phyloP scores from a whole-genome alignment of 2,888 invertebrate genomes.

The Eudasyphora cyanicolor region DNA sequence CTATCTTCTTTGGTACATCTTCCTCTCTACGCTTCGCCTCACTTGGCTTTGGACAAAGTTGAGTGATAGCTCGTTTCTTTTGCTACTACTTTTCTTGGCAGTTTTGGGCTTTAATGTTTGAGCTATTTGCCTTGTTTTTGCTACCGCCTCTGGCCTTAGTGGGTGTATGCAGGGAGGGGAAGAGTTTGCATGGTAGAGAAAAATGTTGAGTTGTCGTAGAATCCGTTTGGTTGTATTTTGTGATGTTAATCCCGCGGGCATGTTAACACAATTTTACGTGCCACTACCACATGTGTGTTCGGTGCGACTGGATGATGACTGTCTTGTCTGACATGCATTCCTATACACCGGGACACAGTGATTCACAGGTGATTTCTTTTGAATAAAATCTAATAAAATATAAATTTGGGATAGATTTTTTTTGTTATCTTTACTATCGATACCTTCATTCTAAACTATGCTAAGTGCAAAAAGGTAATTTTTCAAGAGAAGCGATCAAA shows the following conservation, averaged over 20 bases:
- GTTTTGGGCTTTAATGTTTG: constrained; percentile 9
- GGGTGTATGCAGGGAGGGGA: background rate
- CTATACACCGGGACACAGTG: background rate
- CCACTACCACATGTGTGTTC: constrained; percentile 56
- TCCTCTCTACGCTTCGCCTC: too few relatives aligned
- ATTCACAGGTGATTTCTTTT: background rate
- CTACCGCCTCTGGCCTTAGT: background rate
- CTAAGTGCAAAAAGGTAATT: too few relatives aligned
- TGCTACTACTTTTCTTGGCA: constrained; percentile 29
- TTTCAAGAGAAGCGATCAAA: too few relatives aligned
- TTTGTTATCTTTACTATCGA: too few relatives aligned
- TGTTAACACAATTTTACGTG: constrained; percentile 67
- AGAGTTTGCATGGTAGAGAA: background rate
- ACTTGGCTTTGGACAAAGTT: constrained; percentile 12
- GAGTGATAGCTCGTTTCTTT: constrained; percentile 35
- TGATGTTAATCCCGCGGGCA: constrained; percentile 67
- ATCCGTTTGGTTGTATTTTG: constrained; percentile 46
- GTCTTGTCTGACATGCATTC: constrained; percentile 13
- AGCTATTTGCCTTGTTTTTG: background rate
- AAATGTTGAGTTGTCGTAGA: constrained; percentile 20
- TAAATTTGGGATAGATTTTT: too few relatives aligned
- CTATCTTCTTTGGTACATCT: constrained; percentile 23
- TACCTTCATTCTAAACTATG: too few relatives aligned
- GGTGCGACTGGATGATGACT: background rate
- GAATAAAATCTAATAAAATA: too few relatives aligned